Base-by-base conservation (phyloP, 1,140 invertebrate species). In the Drosophila pruinosa region DNA sequence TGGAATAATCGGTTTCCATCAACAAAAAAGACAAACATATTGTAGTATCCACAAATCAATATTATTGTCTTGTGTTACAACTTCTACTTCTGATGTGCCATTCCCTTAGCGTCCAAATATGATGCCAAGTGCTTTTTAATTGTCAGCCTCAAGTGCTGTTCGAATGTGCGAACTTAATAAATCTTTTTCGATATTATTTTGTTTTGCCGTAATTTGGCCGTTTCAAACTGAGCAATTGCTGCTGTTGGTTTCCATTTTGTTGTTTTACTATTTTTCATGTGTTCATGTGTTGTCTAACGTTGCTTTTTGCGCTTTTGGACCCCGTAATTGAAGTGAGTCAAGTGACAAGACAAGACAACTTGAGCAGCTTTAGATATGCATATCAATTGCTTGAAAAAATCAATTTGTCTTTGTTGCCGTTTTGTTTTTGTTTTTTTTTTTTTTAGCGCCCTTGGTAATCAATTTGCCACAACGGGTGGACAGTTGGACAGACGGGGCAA, bases 121-220 rank as follows among this genome's bases (percentile, higher is more conserved):
- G 50, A 70, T 80, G 74, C 3, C 50, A 41, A 86, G 82, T 86
- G 78, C 79, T 86, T 78, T 86, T 86, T 86, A 86, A 86, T 86
- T 88, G 82, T 86, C 82, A 88, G 82, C 82, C 68, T 75, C 75
- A 78, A 86, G 82, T 86, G 82, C 77, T 81, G 73, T 81, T 81
- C 57, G 67, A 86, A 86, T 86, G 82, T 86, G 82, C 80, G 82
- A 86, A 86, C 82, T 86, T 86, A 82, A 86, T 86, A 86, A 78
- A 86, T 86, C 78, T 71, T 67, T 75, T 63, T 54, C 21, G 4
- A 56, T 50, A 54, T 64, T 61, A 61, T 75, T 77, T 64, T 56
- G 50, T 67, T n/a, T n/a, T 19, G n/a, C 24, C 21, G 26, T 62
- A 22, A 24, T 38, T 24, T 48, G n/a, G n/a, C 26, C 15, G 43